A percentile compares a stretch with the other conserved stretches of the same genome.
These are phyloP conservation scores for Hemicrepidius hirtus DNA, from an alignment of 2,888 invertebrate genomes.

Conservation along the genomic window DNA sequence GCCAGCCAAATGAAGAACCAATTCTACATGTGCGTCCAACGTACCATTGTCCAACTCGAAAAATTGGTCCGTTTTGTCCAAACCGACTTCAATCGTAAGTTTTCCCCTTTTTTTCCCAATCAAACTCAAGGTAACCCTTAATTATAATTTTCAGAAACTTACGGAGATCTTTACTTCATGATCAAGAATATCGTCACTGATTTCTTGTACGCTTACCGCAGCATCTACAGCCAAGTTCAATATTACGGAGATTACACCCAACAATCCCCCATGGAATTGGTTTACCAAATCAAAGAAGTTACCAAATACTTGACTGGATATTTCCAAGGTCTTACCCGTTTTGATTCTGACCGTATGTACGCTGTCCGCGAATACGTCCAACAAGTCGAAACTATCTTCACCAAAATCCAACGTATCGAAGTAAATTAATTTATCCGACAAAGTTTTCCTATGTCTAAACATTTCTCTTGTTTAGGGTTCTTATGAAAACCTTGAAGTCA, in stretches of 20 bases:
- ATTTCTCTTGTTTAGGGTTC: not conserved
- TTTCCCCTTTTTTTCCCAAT: not conserved
- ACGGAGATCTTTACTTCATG: not conserved
- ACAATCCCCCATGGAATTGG: conserved; percentile 20
- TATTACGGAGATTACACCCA: conserved; percentile 4
- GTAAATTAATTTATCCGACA: too few relatives aligned
- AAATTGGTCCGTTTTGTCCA: not conserved
- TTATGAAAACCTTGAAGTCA: not conserved
- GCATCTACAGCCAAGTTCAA: conserved; percentile 3
- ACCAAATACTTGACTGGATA: conserved; percentile 32
- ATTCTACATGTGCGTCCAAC: not conserved
- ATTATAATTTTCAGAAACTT: not conserved
- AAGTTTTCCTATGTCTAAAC: too few relatives aligned
- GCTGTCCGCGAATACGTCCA: not conserved
- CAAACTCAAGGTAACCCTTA: too few relatives aligned
- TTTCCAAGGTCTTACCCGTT: conserved; percentile 22
- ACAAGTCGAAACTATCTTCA: not conserved
- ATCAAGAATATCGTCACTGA: conserved; percentile 28
- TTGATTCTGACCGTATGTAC: too few relatives aligned
- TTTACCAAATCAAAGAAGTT: conserved; percentile 27
- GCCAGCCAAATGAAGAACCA: not conserved
- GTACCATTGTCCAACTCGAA: not conserved
- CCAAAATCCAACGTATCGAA: too few relatives aligned
- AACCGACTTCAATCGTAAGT: not conserved
- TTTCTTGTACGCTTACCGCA: conserved; percentile 20